Evolutionary conservation across 92 coral and sea anemone species (phyloP).

Genomic region (Phenganax subtilis): DNA sequence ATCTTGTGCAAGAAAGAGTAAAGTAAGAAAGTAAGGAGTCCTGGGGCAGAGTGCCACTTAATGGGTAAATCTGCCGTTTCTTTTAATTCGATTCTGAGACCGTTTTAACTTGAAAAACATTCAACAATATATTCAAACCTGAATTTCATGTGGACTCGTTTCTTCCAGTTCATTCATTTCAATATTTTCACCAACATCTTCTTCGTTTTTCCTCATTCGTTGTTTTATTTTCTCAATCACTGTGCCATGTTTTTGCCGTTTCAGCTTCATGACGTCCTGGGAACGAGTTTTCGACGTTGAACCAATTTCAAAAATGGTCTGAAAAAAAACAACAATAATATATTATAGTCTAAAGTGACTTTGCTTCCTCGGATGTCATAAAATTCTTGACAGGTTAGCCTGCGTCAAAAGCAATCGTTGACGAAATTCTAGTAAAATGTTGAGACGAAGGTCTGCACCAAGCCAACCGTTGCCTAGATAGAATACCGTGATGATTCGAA

Average conservation of each 20-base stretch:
- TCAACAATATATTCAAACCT: not conserved
- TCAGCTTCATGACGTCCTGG: slow-evolving; percentile 61
- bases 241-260: slow-evolving; percentile 61
- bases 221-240: slow-evolving; percentile 57
- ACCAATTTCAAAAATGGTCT: slow-evolving; percentile 84
- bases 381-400: too few relatives aligned
- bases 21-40: too few relatives aligned
- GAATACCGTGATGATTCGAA: too few relatives aligned
- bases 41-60: too few relatives aligned
- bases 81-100: too few relatives aligned
- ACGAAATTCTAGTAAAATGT: too few relatives aligned
- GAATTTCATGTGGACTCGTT: slow-evolving; percentile 37
- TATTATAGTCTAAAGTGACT: not conserved
- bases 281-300: slow-evolving; percentile 62
- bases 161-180: slow-evolving; percentile 21
- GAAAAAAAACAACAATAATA: slow-evolving; percentile 3
- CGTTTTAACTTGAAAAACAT: too few relatives aligned
- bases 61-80: too few relatives aligned
- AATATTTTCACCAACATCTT: slow-evolving; percentile 14
- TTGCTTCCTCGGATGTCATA: not conserved
- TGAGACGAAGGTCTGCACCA: too few relatives aligned
- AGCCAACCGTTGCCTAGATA: too few relatives aligned
- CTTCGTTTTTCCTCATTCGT: slow-evolving; percentile 30
- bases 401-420: too few relatives aligned
- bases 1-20: too few relatives aligned